Percentiles rank a stretch among this genome's conserved stretches.
These are phyloP conservation scores for Ophion slaviceki DNA, from an alignment of 2,888 invertebrate genomes.

Conservation along the genomic window DNA sequence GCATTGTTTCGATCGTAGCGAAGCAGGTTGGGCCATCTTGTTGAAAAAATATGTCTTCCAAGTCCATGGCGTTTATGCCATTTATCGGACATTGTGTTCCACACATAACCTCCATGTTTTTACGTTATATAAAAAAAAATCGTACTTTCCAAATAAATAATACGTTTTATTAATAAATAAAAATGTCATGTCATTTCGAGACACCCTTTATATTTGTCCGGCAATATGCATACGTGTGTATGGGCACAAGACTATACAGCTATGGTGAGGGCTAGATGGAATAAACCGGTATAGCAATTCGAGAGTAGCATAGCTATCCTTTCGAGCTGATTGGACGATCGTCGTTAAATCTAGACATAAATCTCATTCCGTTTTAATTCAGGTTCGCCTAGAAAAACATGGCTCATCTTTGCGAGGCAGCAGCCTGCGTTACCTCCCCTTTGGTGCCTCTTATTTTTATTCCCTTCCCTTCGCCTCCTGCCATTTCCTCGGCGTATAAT, in stretches of 20 bases:
- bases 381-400: slow-evolving; percentile 71
- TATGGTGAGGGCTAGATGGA: background rate
- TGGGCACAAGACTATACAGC: background rate
- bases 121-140: no score
- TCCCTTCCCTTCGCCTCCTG: slow-evolving; percentile 27
- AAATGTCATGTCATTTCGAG: no score
- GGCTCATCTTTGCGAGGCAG: slow-evolving; percentile 49
- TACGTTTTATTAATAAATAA: no score
- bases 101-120: no score
- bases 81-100: no score
- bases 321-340: slow-evolving; percentile 68
- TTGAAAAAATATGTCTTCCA: no score
- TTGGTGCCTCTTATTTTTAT: slow-evolving; percentile 25
- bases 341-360: slow-evolving; percentile 72
- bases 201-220: background rate
- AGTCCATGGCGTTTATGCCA: no score
- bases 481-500: slow-evolving; percentile 70
- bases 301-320: slow-evolving; percentile 21
- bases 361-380: slow-evolving; percentile 72
- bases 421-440: slow-evolving; percentile 15
- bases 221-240: background rate
- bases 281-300: background rate
- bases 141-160: no score
- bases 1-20: no score
- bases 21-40: no score